Conservation (phyloP, 2,797 vertebrate species). For the Cheirogaleus major region DNA sequence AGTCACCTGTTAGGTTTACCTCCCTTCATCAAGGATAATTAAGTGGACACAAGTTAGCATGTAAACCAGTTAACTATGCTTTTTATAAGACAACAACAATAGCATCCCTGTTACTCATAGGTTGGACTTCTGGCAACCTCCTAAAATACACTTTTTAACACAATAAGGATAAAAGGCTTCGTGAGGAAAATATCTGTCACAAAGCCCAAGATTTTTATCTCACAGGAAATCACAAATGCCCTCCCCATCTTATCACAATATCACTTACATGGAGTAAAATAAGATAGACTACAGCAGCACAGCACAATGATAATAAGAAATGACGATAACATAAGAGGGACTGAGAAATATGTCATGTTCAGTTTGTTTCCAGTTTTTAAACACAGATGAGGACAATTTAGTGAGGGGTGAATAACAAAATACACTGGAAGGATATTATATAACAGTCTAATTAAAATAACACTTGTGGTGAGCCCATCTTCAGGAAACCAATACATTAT, state of each 20-base stretch:
- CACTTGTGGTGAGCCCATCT: neutral
- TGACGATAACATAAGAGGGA: neutral
- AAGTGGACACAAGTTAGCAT: neutral
- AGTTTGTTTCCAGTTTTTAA: conserved; percentile 32
- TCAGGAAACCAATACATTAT: neutral
- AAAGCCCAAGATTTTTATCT: conserved; percentile 48
- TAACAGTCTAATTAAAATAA: neutral
- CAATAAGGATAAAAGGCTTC: neutral
- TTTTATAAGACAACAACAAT: neutral
- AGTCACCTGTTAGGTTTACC: neutral
- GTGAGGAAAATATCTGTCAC: neutral
- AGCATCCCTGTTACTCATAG: neutral
- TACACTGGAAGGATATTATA: neutral
- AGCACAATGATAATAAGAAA: neutral
- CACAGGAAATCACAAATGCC: neutral
- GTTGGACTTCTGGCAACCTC: conserved; percentile 22
- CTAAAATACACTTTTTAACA: conserved; percentile 27
- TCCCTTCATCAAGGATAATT: neutral
- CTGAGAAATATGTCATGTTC: neutral
- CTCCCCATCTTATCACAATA: neutral
- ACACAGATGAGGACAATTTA: conserved; percentile 19
- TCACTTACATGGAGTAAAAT: neutral
- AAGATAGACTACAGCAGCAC: neutral
- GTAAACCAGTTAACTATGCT: conserved; percentile 14
- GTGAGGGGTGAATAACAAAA: neutral